Percentiles rank a stretch among this genome's conserved stretches.
Evolutionary conservation across 2,888 invertebrate genomes (phyloP).

Genomic region (Yponomeuta malinellus): DNA sequence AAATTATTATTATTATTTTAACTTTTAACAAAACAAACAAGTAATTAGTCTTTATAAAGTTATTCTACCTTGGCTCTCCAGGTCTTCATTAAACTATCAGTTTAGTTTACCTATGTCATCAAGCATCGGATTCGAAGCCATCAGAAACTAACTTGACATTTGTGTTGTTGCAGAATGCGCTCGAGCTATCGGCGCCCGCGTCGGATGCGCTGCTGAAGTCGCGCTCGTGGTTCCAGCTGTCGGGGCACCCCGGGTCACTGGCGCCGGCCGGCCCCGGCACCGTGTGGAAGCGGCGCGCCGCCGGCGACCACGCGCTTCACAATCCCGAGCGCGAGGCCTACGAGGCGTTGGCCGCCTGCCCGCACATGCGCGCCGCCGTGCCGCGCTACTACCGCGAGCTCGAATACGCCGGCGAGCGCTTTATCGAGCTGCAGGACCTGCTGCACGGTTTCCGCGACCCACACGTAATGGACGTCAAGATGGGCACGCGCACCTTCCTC

Average conservation of each 20-base stretch:
- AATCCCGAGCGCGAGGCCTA: slow-evolving; percentile 87
- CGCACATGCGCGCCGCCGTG: slow-evolving; percentile 81
- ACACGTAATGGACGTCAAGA: slow-evolving; percentile 97
- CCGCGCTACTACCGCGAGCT: slow-evolving; percentile 91
- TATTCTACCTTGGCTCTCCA: too few relatives aligned
- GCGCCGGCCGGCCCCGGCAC: slow-evolving; percentile 95
- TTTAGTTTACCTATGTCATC: too few relatives aligned
- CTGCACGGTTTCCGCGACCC: slow-evolving; percentile 93
- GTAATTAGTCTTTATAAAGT: too few relatives aligned
- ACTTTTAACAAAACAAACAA: too few relatives aligned
- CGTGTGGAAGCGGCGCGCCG: slow-evolving; percentile 92
- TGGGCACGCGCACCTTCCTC: slow-evolving; percentile 96
- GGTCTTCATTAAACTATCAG: too few relatives aligned
- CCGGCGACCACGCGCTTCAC: slow-evolving; percentile 80
- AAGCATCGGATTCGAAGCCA: background rate
- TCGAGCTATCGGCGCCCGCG: slow-evolving; percentile 93
- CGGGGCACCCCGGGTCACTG: slow-evolving; percentile 94
- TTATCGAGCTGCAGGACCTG: slow-evolving; percentile 96
- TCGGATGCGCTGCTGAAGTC: slow-evolving; percentile 89
- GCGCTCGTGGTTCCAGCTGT: slow-evolving; percentile 91
- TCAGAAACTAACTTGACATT: slow-evolving; percentile 20
- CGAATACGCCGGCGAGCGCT: slow-evolving; percentile 85
- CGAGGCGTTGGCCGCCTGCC: slow-evolving; percentile 85
- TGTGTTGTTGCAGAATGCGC: slow-evolving; percentile 84
- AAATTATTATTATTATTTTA: too few relatives aligned